Conservation (phyloP, 1,140 invertebrate genomes). For the Xylocopa sonorina region DNA sequence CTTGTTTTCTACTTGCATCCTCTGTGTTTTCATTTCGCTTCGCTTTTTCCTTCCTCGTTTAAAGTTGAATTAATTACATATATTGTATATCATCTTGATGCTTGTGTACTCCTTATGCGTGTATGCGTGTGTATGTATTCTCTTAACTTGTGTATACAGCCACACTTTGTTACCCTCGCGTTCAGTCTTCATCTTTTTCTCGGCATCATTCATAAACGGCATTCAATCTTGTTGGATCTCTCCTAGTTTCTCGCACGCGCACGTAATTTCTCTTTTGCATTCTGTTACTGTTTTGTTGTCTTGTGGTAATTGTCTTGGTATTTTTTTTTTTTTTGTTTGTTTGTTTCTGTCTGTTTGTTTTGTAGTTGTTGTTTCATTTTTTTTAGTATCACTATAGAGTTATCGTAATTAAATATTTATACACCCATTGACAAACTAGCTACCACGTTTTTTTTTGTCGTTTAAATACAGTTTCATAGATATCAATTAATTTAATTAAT, state of each 20-base stretch:
- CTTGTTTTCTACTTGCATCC: slow-evolving; percentile 8
- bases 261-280: not conserved
- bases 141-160: slow-evolving; percentile 35
- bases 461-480: slow-evolving; percentile 80
- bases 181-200: slow-evolving; percentile 28
- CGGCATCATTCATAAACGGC: not conserved
- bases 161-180: not conserved
- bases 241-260: slow-evolving; percentile 5
- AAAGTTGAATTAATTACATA: slow-evolving; percentile 46
- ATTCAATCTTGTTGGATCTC: slow-evolving; percentile 8
- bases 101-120: not conserved
- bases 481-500: slow-evolving; percentile 80
- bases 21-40: slow-evolving; percentile 27
- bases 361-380: slow-evolving; percentile 29
- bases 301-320: slow-evolving; percentile 17
- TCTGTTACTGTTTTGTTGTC: not conserved
- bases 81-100: slow-evolving; percentile 21
- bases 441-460: slow-evolving; percentile 76
- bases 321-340: slow-evolving; percentile 48
- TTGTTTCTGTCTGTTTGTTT: slow-evolving; percentile 13
- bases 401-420: slow-evolving; percentile 81
- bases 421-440: slow-evolving; percentile 80
- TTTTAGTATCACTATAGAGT: slow-evolving; percentile 70
- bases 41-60: slow-evolving; percentile 23
- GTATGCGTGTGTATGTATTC: slow-evolving; percentile 34